Conservation (phyloP, 2,888 invertebrate genomes). For the Malthinus flaveolus region DNA sequence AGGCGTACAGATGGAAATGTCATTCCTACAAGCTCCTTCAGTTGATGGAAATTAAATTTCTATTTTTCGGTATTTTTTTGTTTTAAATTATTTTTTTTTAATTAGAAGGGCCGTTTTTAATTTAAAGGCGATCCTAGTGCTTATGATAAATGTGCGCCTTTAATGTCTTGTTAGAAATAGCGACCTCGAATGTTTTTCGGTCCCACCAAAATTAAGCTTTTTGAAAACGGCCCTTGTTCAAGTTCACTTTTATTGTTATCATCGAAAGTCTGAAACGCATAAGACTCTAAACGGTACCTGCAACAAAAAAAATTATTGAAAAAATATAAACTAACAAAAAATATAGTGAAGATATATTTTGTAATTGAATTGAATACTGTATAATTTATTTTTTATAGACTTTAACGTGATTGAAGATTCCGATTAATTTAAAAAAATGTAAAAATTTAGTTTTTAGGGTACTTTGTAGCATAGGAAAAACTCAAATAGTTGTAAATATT, state of each 20-base stretch:
- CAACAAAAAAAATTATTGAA: slow-evolving; percentile 1
- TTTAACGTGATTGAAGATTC: slow-evolving; percentile 13
- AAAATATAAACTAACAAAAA: neutral
- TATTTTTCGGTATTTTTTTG: neutral
- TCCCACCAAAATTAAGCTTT: too few species aligned
- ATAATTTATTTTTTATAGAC: slow-evolving; percentile 25
- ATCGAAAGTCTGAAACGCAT: slow-evolving; percentile 15
- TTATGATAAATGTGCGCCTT: too few species aligned
- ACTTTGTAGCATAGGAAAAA: slow-evolving; percentile 10
- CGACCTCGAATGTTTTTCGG: too few species aligned
- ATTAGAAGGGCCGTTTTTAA: too few species aligned
- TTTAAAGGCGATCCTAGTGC: too few species aligned
- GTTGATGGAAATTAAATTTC: slow-evolving; percentile 5
- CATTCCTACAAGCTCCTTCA: slow-evolving; percentile 58
- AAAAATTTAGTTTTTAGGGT: slow-evolving; percentile 9
- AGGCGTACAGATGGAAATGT: slow-evolving; percentile 78
- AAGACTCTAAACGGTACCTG: slow-evolving; percentile 9
- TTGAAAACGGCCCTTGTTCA: neutral
- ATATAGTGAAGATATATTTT: slow-evolving; percentile 17
- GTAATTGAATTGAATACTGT: slow-evolving; percentile 10
- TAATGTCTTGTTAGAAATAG: too few species aligned
- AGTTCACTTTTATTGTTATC: neutral
- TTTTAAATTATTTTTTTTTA: neutral
- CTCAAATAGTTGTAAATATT: slow-evolving; percentile 13
- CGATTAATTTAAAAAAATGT: slow-evolving; percentile 13